Evolutionary conservation across 37 sponge, comb jelly and placozoan genomes (phyloP), one percentile per base, ranked within the genome.

Genomic region (Hormiphora californensis): DNA sequence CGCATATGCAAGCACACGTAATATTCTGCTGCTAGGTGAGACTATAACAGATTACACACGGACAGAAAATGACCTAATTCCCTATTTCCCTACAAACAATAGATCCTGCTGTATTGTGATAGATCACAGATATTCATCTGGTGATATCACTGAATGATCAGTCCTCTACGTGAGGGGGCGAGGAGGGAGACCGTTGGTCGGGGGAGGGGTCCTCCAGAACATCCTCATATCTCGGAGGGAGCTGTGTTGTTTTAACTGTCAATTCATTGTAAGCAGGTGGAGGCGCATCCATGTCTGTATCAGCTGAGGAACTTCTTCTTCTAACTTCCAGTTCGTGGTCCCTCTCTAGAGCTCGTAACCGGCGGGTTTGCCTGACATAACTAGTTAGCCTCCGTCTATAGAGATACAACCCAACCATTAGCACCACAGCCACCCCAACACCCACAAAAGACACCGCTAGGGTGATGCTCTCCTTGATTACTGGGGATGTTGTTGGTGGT

Each of bases 221-320:
- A 17, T 73, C 81, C 9, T 73, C 81, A 41, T 73, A 73, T 73
- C 44, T n/a, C 28, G 59, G 59, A 40, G 81, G 81, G 17, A 40
- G 44, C 9, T n/a, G 40, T 5, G 27, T 19, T n/a, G 9, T n/a
- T n/a, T n/a, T n/a, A n/a, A n/a, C n/a, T n/a, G n/a, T n/a, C n/a
- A n/a, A n/a, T n/a, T n/a, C n/a, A n/a, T n/a, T n/a, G n/a, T n/a
- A 22, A 30, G 3, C 1, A 33, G 44, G 46, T 41, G 46, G 43
- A 33, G 39, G 27, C 40, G 39, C 25, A 46, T 73, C 81, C 11
- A 17, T 40, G 4, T 33, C 81, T 23, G 43, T 73, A 40, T 73
- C 81, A 21, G 40, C 81, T 3, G 23, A 9, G 35, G 81, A 73
- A 5, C 1, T 7, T 21, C 43, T 43, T 5, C 46, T 43, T 40